A percentile compares a stretch with the other conserved stretches of the same genome.
Conservation (phyloP, 2,888 invertebrate genomes). For the Brachycybe producta region DNA sequence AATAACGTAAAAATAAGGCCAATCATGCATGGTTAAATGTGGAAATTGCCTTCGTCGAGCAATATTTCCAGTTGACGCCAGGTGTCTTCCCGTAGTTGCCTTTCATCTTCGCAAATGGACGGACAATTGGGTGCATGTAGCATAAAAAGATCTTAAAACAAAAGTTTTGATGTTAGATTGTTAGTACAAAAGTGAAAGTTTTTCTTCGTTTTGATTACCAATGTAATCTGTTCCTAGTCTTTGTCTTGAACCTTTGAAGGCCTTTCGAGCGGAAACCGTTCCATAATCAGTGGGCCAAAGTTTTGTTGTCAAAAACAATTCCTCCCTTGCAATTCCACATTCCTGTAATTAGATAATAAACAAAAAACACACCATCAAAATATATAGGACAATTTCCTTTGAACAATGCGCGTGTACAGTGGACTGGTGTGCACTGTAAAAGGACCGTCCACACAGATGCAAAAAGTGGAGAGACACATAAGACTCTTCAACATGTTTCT, state of each 20-base stretch:
- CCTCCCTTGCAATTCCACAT: constrained; percentile 28
- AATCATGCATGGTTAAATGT: too few species aligned
- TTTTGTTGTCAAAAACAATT: constrained; percentile 32
- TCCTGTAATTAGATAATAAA: constrained; percentile 23
- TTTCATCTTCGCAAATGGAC: constrained; percentile 25
- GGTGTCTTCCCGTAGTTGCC: constrained; percentile 29
- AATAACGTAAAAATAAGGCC: too few species aligned
- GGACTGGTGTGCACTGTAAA: too few species aligned
- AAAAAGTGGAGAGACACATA: too few species aligned
- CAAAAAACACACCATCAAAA: neutral
- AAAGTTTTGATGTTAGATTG: neutral
- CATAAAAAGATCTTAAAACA: constrained; percentile 29
- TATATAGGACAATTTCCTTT: too few species aligned
- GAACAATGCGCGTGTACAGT: too few species aligned
- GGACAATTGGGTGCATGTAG: constrained; percentile 34
- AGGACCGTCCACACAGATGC: too few species aligned
- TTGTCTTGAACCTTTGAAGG: constrained; percentile 28
- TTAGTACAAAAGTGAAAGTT: too few species aligned
- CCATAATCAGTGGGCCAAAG: constrained; percentile 35
- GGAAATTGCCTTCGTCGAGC: constrained; percentile 29
- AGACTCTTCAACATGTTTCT: too few species aligned
- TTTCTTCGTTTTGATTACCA: constrained; percentile 21
- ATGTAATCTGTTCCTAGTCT: constrained; percentile 31
- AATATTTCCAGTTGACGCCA: constrained; percentile 33
- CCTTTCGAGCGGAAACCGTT: constrained; percentile 24